These are phyloP conservation scores for Malurus splendens DNA, from an alignment of 2,797 vertebrate species.

Conservation along the genomic window DNA sequence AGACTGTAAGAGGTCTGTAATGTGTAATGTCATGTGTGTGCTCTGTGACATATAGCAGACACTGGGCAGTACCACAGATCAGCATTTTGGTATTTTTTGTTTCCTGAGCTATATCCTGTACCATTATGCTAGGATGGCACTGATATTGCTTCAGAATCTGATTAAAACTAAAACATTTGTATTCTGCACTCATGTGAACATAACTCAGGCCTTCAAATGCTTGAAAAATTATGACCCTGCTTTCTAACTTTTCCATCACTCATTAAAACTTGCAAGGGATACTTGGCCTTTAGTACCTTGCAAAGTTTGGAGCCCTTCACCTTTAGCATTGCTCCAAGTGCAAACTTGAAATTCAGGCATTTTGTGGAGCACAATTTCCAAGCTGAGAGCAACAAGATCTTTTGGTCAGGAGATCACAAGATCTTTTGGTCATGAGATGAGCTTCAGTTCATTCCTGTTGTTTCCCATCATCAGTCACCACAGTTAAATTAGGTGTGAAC, in stretches of 20 bases:
- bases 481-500: neutral
- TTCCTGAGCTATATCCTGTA: neutral
- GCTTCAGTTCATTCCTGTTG: neutral
- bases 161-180: neutral
- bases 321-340: neutral
- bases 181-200: neutral
- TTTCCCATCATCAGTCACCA: neutral
- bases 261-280: neutral
- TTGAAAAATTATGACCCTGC: neutral
- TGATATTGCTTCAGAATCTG: neutral
- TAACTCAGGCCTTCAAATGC: neutral
- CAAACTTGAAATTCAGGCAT: neutral
- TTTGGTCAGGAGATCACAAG: neutral
- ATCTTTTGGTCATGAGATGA: neutral
- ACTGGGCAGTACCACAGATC: neutral
- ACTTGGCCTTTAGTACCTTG: neutral
- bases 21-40: accelerated
- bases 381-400: neutral
- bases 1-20: neutral
- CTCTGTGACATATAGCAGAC: neutral
- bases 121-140: neutral
- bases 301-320: neutral
- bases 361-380: neutral
- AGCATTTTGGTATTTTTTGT: neutral
- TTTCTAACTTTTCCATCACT: neutral